Evolutionary conservation across 2,888 invertebrate genomes (phyloP).

Genomic region (Anagyrus pseudococci): DNA sequence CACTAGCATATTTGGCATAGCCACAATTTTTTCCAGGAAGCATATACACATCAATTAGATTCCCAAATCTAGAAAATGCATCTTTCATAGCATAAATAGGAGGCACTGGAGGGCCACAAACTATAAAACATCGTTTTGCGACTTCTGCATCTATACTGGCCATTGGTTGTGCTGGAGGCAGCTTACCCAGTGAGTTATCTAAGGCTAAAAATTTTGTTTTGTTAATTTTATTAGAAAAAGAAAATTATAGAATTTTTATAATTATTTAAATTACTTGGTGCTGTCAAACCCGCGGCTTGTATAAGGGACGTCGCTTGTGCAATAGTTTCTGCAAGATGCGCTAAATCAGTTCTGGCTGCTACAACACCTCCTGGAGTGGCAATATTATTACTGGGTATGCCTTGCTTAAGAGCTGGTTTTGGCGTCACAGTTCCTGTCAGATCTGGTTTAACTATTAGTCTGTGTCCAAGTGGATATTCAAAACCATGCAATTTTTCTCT

Average conservation of each 20-base stretch:
- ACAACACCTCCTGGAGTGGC: conserved; percentile 48
- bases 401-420: conserved; percentile 35
- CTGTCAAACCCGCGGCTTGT: conserved; percentile 68
- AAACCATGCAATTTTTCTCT: conserved; percentile 88
- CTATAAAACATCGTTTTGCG: conserved; percentile 67
- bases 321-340: conserved; percentile 75
- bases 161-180: conserved; percentile 76
- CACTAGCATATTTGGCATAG: conserved; percentile 84
- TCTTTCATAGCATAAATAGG: conserved; percentile 82
- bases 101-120: conserved; percentile 67
- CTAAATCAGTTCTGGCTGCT: conserved; percentile 66
- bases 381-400: conserved; percentile 43
- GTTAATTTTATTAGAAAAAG: conserved; percentile 1
- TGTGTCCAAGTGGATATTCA: conserved; percentile 89
- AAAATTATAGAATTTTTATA: background rate
- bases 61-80: conserved; percentile 89
- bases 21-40: conserved; percentile 90
- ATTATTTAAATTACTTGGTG: conserved; percentile 50
- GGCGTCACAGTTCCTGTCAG: conserved; percentile 46
- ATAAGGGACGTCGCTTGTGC: conserved; percentile 80
- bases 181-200: conserved; percentile 58
- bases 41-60: conserved; percentile 88
- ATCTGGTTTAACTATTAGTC: conserved; percentile 78
- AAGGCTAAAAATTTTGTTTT: conserved; percentile 44
- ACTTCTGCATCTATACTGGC: conserved; percentile 73